Evolutionary conservation across 2,797 vertebrate genomes (phyloP).

Genomic region (Esox masquinongy): DNA sequence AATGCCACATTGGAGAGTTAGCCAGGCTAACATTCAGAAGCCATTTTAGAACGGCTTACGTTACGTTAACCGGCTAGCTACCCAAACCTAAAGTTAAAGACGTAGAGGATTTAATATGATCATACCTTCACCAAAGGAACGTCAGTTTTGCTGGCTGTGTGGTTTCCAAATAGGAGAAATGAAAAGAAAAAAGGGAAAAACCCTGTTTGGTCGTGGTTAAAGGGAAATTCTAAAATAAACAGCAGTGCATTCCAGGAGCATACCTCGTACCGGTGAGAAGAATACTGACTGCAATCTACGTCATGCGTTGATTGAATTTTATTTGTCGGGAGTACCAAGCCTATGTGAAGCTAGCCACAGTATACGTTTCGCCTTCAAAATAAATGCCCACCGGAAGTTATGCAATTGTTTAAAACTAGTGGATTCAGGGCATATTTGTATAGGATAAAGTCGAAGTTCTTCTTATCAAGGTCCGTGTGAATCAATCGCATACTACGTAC

Average conservation of each 20-base stretch:
- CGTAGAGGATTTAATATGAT: not conserved
- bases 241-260: not conserved
- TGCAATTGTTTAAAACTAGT: too few species aligned
- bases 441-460: too few species aligned
- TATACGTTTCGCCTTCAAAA: too few species aligned
- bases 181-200: not conserved
- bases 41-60: constrained; percentile 10
- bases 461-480: too few species aligned
- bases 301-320: constrained; percentile 17
- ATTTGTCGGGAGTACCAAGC: not conserved
- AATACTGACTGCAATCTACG: constrained; percentile 28
- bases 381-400: too few species aligned
- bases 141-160: constrained; percentile 2
- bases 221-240: constrained; percentile 4
- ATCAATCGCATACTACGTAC: too few species aligned
- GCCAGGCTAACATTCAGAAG: constrained; percentile 1
- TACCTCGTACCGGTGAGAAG: constrained; percentile 23
- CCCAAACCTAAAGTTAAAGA: not conserved
- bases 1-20: not conserved
- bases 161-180: constrained; percentile 11
- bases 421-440: too few species aligned
- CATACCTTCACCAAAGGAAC: constrained; percentile 19
- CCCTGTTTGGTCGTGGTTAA: constrained; percentile 3
- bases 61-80: not conserved
- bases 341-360: not conserved